These are phyloP conservation scores for Drosophila varians DNA, from an alignment of 1,140 invertebrate species.

Conservation along the genomic window DNA sequence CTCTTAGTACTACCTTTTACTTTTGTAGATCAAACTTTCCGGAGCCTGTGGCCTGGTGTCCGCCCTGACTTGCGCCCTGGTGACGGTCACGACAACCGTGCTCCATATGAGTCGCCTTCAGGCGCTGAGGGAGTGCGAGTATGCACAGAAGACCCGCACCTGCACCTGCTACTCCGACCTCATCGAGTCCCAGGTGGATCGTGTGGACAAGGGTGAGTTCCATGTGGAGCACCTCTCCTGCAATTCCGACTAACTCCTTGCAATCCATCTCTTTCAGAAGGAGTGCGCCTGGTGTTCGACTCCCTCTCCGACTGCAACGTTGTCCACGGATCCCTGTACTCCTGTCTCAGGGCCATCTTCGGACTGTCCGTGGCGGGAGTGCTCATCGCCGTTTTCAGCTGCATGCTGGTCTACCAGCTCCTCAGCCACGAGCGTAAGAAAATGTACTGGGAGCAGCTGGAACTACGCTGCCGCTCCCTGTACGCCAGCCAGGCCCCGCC, in stretches of 20 bases:
- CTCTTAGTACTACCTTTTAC: neutral
- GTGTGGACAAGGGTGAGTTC: constrained; percentile 86
- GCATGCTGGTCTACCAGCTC: constrained; percentile 95
- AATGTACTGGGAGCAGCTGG: constrained; percentile 96
- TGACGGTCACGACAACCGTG: constrained; percentile 96
- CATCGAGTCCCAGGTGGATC: constrained; percentile 85
- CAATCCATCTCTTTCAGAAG: constrained; percentile 62
- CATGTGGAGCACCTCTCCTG: neutral
- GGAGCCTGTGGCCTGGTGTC: constrained; percentile 93
- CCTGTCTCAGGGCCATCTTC: constrained; percentile 93
- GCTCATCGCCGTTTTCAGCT: constrained; percentile 94
- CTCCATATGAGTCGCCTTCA: constrained; percentile 96
- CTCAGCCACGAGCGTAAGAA: constrained; percentile 95
- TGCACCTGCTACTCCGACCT: constrained; percentile 90
- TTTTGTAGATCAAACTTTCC: constrained; percentile 91
- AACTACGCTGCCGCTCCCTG: constrained; percentile 91
- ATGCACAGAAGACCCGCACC: constrained; percentile 89
- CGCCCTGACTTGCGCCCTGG: constrained; percentile 92
- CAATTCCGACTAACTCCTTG: neutral
- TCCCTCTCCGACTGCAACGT: constrained; percentile 93
- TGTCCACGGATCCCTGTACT: constrained; percentile 93
- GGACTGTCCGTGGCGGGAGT: constrained; percentile 94
- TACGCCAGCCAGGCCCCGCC: constrained; percentile 86
- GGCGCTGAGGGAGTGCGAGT: constrained; percentile 93
- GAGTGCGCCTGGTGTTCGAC: constrained; percentile 89